These are phyloP conservation scores for Spondyliosoma cantharus DNA, from an alignment of 2,797 vertebrate species.

Conservation along the genomic window DNA sequence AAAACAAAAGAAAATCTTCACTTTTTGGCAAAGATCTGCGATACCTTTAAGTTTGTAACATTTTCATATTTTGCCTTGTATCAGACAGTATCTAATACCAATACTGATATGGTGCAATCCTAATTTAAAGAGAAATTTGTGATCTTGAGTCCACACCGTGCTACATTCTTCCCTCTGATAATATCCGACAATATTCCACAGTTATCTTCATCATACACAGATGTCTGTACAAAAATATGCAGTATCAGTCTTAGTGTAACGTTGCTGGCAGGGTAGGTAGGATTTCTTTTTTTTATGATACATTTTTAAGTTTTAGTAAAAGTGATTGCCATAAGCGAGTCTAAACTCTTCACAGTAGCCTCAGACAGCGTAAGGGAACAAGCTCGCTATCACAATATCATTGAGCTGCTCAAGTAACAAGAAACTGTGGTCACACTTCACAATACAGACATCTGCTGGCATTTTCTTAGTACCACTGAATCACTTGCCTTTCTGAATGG, in stretches of 20 bases:
- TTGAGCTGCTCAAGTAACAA: constrained; percentile 72
- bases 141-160: constrained; percentile 61
- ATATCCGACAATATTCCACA: constrained; percentile 65
- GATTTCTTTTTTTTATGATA: constrained; percentile 46
- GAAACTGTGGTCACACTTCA: constrained; percentile 73
- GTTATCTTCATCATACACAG: constrained; percentile 67
- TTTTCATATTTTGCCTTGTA: constrained; percentile 12
- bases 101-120: constrained; percentile 11
- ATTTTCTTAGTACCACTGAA: constrained; percentile 56
- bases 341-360: constrained; percentile 74
- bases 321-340: constrained; percentile 73
- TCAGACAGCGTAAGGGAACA: constrained; percentile 64
- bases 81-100: constrained; percentile 12
- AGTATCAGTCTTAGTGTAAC: constrained; percentile 58
- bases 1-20: constrained; percentile 36
- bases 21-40: constrained; percentile 20
- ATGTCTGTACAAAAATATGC: constrained; percentile 79
- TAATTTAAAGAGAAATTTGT: constrained; percentile 49
- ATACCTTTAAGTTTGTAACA: constrained; percentile 20
- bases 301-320: constrained; percentile 65
- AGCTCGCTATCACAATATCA: constrained; percentile 62
- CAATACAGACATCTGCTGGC: constrained; percentile 68
- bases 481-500: neutral
- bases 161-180: constrained; percentile 72
- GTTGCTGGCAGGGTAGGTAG: constrained; percentile 65